Conservation (phyloP, 2,113 vertebrate genomes). For the Phalacrocorax pelagicus region DNA sequence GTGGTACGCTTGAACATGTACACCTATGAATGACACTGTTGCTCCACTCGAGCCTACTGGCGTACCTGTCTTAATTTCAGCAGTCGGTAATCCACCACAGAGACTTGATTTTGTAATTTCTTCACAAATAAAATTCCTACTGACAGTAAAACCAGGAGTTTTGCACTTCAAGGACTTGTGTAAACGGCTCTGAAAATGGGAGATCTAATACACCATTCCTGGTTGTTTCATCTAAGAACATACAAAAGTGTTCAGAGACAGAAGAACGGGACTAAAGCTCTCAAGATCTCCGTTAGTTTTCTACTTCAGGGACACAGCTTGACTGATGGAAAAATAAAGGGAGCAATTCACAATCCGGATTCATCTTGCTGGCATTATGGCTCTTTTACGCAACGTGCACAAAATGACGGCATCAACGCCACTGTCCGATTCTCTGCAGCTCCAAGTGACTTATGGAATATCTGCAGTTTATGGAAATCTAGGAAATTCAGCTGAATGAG, state of each 20-base stretch:
- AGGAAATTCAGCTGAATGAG: background rate
- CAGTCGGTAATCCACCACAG: background rate
- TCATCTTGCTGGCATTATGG: background rate
- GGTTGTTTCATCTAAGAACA: background rate
- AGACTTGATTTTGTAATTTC: background rate
- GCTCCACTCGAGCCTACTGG: background rate
- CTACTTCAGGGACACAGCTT: background rate
- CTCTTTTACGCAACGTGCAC: accelerated
- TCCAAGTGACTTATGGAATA: background rate
- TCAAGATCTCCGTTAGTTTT: background rate
- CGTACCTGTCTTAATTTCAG: background rate
- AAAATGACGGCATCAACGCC: accelerated
- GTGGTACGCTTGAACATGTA: accelerated
- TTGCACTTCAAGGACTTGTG: background rate
- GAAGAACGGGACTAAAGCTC: background rate
- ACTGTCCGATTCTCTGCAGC: background rate
- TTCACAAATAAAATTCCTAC: background rate
- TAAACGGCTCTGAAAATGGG: background rate
- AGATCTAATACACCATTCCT: background rate
- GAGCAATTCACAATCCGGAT: background rate
- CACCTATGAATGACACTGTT: background rate
- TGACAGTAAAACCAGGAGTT: background rate
- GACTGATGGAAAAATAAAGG: background rate
- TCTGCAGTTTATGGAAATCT: background rate
- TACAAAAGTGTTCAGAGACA: background rate